Evolutionary conservation across 2,797 vertebrate species (phyloP), one percentile per base, ranked within the genome.

Genomic region (Coilia nasus): DNA sequence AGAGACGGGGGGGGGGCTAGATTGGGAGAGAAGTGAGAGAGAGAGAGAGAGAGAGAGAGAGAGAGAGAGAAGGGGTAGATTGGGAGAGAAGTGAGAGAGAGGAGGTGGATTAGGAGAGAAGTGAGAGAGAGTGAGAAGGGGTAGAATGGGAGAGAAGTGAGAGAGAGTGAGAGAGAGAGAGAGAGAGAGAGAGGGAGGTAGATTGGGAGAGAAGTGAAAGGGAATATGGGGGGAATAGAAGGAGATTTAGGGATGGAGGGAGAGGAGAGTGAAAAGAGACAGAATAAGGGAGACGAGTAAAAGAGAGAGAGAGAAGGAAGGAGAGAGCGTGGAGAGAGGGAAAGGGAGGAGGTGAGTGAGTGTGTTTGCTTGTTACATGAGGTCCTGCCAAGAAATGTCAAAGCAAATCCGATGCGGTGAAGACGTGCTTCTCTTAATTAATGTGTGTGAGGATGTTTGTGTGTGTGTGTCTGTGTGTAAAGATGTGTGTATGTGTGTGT

Each of bases 381-480:
- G 64, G 28, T 17, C 12, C 64, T 71, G 64, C 64, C 64, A 71
- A 71, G 64, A 71, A 71, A 71, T 71, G 64, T 71, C 64, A 71
- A 35, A 71, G 64, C 28, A 71, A 71, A 71, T 71, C 64, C 28
- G 64, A 71, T 17, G 28, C 28, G 12, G 12, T 35, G 64, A 2
- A 71, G 64, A 71, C 28, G 28, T 35, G 64, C 64, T 35, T 35
- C 64, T 71, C 64, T 71, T 71, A 71, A 71, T 71, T 35, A 71
- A 35, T 71, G 64, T 71, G 64, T 64, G 60, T 64, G 23, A 64
- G 25, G 60, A 11, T 64, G 60, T 21, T 6, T 60, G 19, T 21
- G 19, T 60, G 57, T 57, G 56, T 57, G 56, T 19, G 56, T 57
- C 2, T 19, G 56, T 57, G 56, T 19, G 17, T 23, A 6, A 23